Percentiles rank a stretch among this genome's conserved stretches.
These are phyloP conservation scores for Chaetophractus vellerosus DNA, from an alignment of 2,797 vertebrate species.

Conservation along the genomic window DNA sequence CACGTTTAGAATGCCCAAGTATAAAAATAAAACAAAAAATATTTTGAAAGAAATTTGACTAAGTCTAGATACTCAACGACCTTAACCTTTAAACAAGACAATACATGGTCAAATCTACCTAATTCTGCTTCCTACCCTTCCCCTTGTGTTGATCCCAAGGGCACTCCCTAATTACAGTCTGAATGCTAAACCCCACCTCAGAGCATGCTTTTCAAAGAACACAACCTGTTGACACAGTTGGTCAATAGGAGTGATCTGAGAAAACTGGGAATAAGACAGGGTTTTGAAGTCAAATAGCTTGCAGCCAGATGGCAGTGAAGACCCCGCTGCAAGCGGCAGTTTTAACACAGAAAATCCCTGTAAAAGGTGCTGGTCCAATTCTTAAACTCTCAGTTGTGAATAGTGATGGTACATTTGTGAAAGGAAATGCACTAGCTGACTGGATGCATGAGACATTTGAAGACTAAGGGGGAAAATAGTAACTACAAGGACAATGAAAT, in stretches of 20 bases:
- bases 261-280: not conserved
- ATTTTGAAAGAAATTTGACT: constrained; percentile 28
- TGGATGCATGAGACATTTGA: not conserved
- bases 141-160: not conserved
- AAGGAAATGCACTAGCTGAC: not conserved
- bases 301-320: not conserved
- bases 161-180: not conserved
- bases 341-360: not conserved
- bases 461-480: not conserved
- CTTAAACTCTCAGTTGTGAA: constrained; percentile 1
- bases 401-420: not conserved
- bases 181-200: not conserved
- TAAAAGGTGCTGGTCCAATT: not conserved
- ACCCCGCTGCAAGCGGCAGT: too few species aligned
- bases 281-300: not conserved
- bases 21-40: constrained; percentile 64
- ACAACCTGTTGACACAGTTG: not conserved
- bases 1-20: constrained; percentile 15
- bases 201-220: constrained; percentile 15
- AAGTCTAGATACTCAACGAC: not conserved
- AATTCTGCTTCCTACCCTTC: not conserved
- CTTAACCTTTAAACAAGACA: not conserved
- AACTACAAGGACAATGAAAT: not conserved
- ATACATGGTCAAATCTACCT: not conserved
- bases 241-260: not conserved